Base-by-base conservation (phyloP, 1,140 invertebrate species). In the Bicyclus anynana region DNA sequence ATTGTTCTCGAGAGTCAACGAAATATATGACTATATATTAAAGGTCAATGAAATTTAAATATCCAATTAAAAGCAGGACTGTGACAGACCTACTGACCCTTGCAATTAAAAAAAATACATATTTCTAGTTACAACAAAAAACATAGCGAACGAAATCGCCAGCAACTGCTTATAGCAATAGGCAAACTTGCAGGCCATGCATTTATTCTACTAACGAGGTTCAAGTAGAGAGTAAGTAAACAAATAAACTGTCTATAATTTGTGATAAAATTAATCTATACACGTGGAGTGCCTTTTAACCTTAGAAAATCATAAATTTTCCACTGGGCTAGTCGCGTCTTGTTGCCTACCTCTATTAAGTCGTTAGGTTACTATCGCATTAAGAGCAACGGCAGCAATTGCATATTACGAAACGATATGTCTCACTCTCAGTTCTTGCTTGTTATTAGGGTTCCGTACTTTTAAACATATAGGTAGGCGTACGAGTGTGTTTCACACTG, bases 301-400 rank as follows among this genome's bases (percentile, higher is more conserved):
- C 71, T 70, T 66, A 62, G 60, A 53, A 56, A 53, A 65, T 69
- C 59, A 67, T 62, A 67, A 76, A 67, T 76, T 72, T 78, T 78
- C 73, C 71, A 65, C 65, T 67, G 61, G 54, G 38, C 26, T 51
- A 48, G 26, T 54, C 50, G 40, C 46, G 50, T 48, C 55, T 57
- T 47, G 48, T 62, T 62, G 50, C 60, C 53, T 63, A 63, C 50
- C 53, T 59, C 49, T 44, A 52, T 23, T 46, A 35, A 58, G 48
- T 50, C 18, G 49, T 65, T 52, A 59, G 27, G 50, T 57, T 48
- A 27, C 13, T 47, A 55, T 55, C 14, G 21, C 18, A 49, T 49
- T 26, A 23, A 44, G 38, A 44, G 44, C 21, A 47, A 38, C 21
- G 29, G 16, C 56, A 51, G 23, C 40, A 44, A 17, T 59, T 59